Evolutionary conservation across 2,113 vertebrate genomes (phyloP).

Genomic region (Scolopax mira): DNA sequence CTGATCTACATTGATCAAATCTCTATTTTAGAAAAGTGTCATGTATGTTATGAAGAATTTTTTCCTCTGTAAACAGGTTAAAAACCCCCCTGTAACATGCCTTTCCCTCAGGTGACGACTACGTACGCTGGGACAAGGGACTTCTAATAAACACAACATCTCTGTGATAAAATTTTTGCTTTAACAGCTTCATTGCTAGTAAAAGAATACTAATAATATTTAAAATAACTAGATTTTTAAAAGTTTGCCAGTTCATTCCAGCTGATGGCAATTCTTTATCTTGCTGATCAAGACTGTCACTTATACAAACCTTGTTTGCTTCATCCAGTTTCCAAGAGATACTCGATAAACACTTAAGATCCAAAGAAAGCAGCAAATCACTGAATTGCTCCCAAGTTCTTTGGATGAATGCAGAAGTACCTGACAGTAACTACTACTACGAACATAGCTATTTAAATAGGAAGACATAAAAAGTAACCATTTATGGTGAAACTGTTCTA

Average conservation of each 20-base stretch:
- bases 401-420: background rate
- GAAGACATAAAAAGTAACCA: background rate
- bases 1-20: background rate
- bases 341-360: slow-evolving; percentile 2
- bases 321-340: background rate
- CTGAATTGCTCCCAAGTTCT: background rate
- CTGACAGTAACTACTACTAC: background rate
- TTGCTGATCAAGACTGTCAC: background rate
- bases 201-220: background rate
- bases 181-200: background rate
- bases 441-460: background rate
- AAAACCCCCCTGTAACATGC: background rate
- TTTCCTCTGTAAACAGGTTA: background rate
- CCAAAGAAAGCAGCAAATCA: slow-evolving; percentile 21
- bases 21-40: background rate
- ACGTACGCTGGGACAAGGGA: background rate
- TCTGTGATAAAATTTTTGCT: background rate
- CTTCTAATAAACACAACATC: background rate
- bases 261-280: background rate
- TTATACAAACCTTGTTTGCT: background rate
- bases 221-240: background rate
- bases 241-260: background rate
- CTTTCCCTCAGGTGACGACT: background rate
- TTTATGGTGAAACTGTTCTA: background rate
- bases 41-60: background rate